phyloP scores from a whole-genome alignment of 2,888 invertebrate species.

The Gastrophysa polygoni region DNA sequence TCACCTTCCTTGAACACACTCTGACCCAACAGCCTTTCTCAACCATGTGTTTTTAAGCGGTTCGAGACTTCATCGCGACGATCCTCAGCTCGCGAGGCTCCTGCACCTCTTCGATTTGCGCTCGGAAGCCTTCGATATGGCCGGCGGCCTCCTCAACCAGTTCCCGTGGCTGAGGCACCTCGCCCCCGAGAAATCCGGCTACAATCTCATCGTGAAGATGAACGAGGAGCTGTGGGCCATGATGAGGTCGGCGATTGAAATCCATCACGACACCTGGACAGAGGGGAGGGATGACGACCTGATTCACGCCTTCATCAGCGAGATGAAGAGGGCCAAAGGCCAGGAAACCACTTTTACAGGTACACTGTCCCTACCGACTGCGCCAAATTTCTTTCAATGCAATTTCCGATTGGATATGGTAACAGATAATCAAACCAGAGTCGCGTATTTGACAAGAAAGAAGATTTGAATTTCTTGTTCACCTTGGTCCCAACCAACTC shows the following conservation, averaged over 20 bases:
- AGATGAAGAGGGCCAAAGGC: constrained; percentile 60
- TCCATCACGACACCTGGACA: constrained; percentile 61
- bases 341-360: constrained; percentile 57
- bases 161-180: constrained; percentile 69
- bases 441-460: too few species aligned
- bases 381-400: too few species aligned
- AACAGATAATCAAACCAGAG: too few species aligned
- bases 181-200: constrained; percentile 67
- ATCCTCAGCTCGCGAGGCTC: constrained; percentile 56
- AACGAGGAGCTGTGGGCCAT: constrained; percentile 63
- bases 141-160: constrained; percentile 60
- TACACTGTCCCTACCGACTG: too few species aligned
- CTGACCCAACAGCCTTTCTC: too few species aligned
- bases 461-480: too few species aligned
- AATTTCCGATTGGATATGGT: too few species aligned
- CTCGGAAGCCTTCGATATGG: constrained; percentile 60
- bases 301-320: constrained; percentile 68
- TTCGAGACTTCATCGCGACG: constrained; percentile 56
- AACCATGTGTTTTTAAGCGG: constrained; percentile 54
- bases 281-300: constrained; percentile 62
- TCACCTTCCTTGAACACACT: too few species aligned
- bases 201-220: constrained; percentile 63
- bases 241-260: constrained; percentile 63
- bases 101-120: constrained; percentile 60
- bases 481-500: too few species aligned